Evolutionary conservation across 2,113 vertebrate species (phyloP).

Genomic region (Brachionichthys hirsutus): DNA sequence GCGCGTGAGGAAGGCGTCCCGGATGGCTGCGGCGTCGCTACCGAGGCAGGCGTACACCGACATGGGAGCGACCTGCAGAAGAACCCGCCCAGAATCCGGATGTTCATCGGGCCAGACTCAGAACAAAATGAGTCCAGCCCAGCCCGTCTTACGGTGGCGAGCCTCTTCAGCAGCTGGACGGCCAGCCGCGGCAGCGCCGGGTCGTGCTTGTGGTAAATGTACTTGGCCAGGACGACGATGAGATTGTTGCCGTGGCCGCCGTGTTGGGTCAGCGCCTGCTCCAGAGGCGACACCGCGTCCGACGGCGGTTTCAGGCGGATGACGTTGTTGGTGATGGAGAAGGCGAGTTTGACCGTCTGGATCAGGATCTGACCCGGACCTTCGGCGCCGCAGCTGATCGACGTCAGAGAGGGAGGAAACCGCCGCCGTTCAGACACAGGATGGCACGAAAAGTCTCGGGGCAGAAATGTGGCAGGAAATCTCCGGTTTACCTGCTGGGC

Average conservation of each 20-base stretch:
- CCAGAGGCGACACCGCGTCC: conserved; percentile 86
- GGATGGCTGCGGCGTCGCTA: conserved; percentile 90
- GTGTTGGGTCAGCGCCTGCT: conserved; percentile 95
- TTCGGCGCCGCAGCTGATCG: conserved; percentile 86
- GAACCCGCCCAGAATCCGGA: no score
- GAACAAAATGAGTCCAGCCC: no score
- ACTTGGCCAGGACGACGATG: conserved; percentile 95
- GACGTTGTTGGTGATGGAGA: conserved; percentile 95
- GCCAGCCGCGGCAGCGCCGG: conserved; percentile 92
- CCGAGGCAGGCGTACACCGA: conserved; percentile 96
- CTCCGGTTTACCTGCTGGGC: conserved; percentile 84
- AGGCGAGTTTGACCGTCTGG: conserved; percentile 94
- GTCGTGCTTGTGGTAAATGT: conserved; percentile 97
- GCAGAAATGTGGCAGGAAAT: no score
- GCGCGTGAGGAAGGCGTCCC: conserved; percentile 92
- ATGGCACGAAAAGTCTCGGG: no score
- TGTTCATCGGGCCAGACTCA: no score
- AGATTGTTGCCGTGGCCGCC: conserved; percentile 94
- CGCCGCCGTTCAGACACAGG: no score
- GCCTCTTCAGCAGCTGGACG: conserved; percentile 94
- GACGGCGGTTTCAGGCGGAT: conserved; percentile 92
- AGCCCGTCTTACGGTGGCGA: conserved; percentile 88
- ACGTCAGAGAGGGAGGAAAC: background rate
- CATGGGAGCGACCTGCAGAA: conserved; percentile 92
- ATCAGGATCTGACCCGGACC: conserved; percentile 94